phyloP scores from a whole-genome alignment of 2,797 vertebrate genomes.

The Carduelis carduelis region DNA sequence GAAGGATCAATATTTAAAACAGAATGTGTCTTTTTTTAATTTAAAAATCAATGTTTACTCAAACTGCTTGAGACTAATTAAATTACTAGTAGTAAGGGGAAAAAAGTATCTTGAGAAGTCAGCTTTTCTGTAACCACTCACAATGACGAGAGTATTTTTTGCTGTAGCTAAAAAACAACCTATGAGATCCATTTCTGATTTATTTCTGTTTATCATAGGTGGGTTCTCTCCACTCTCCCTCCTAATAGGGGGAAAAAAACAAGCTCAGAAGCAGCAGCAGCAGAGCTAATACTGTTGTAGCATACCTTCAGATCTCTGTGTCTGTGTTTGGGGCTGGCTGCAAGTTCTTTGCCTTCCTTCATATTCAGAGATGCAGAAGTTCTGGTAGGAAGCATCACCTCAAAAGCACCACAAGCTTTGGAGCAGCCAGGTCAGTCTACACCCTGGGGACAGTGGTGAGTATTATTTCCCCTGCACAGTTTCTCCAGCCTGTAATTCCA shows the following conservation, averaged over 20 bases:
- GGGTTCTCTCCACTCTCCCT: neutral
- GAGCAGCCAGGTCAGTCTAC: neutral
- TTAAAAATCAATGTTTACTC: constrained; percentile 4
- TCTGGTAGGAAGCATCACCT: neutral
- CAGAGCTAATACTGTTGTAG: neutral
- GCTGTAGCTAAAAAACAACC: neutral
- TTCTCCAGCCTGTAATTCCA: neutral
- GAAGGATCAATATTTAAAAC: constrained; percentile 6
- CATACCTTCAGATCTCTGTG: neutral
- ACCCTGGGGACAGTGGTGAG: neutral
- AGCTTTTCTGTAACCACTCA: neutral
- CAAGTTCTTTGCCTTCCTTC: neutral
- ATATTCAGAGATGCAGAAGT: neutral
- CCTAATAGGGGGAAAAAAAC: neutral
- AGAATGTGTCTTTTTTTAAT: neutral
- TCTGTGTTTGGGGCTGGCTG: neutral
- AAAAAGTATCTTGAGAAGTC: neutral
- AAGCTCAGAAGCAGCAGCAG: neutral
- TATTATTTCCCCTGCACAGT: neutral
- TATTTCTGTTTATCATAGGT: neutral
- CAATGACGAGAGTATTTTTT: neutral
- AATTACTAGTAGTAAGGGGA: neutral
- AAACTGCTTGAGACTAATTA: neutral
- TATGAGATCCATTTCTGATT: neutral
- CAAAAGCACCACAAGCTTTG: neutral